A percentile compares a stretch with the other conserved stretches of the same genome.
These are phyloP conservation scores for Benitochromis conjunctus DNA, from an alignment of 2,113 vertebrate species.

Conservation along the genomic window DNA sequence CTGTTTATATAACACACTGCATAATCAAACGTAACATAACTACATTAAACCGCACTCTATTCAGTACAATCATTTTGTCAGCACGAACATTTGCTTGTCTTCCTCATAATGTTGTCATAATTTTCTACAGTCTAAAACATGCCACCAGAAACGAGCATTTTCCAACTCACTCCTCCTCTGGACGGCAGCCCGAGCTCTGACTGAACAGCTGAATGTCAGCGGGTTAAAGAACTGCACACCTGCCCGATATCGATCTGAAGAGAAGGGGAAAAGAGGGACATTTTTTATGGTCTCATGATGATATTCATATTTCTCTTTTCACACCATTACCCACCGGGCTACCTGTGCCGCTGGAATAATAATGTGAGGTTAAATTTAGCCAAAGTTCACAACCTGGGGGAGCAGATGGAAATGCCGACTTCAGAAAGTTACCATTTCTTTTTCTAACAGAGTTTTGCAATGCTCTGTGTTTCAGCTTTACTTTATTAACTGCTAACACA, in stretches of 20 bases:
- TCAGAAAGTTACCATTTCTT: background rate
- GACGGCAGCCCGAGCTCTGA: background rate
- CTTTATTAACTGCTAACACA: background rate
- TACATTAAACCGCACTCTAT: background rate
- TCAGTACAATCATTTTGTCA: background rate
- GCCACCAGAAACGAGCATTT: background rate
- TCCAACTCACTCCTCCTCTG: background rate
- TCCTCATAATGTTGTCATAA: background rate
- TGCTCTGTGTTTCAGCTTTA: background rate
- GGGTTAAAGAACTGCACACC: background rate
- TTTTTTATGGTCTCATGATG: conserved; percentile 3
- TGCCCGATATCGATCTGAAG: conserved; percentile 15
- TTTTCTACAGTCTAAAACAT: background rate
- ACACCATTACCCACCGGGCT: background rate
- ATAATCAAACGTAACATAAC: background rate
- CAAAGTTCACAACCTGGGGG: background rate
- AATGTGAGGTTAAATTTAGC: background rate
- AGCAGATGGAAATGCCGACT: background rate
- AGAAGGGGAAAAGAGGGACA: background rate
- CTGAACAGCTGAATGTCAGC: background rate
- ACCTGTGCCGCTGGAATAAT: background rate
- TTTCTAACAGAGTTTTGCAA: background rate
- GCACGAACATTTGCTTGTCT: background rate
- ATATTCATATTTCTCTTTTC: background rate
- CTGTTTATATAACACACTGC: conserved; percentile 7